A percentile compares a stretch with the other conserved stretches of the same genome.
Conservation (phyloP, 2,888 invertebrate genomes). For the Polyommatus iphigenia region DNA sequence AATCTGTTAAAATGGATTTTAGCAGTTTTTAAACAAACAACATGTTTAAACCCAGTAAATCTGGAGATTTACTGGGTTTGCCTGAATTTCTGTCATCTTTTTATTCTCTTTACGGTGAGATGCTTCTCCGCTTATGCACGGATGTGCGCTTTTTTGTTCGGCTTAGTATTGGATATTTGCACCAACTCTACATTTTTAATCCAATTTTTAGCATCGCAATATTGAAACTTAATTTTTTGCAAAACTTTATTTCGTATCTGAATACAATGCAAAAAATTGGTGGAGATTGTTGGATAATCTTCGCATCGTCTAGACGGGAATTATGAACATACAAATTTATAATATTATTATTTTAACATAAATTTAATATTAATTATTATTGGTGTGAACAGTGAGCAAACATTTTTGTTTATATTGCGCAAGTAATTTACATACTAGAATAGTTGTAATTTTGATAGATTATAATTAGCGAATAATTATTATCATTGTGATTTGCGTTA, state of each 20-base stretch:
- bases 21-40: too few relatives aligned
- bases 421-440: background rate
- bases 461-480: too few relatives aligned
- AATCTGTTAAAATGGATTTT: background rate
- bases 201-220: background rate
- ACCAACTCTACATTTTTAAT: background rate
- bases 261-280: too few relatives aligned
- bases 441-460: background rate
- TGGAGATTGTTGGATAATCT: background rate
- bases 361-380: background rate
- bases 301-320: background rate
- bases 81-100: background rate
- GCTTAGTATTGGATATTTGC: background rate
- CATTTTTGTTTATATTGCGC: too few relatives aligned
- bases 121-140: background rate
- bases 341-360: background rate
- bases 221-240: background rate
- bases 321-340: background rate
- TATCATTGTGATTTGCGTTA: too few relatives aligned
- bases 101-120: background rate
- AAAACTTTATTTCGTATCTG: background rate
- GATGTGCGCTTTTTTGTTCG: background rate
- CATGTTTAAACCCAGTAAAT: too few relatives aligned
- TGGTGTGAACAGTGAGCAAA: too few relatives aligned
- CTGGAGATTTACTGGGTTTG: background rate